Evolutionary conservation across 2,797 vertebrate genomes (phyloP).

Genomic region (Chromobotia macracanthus): DNA sequence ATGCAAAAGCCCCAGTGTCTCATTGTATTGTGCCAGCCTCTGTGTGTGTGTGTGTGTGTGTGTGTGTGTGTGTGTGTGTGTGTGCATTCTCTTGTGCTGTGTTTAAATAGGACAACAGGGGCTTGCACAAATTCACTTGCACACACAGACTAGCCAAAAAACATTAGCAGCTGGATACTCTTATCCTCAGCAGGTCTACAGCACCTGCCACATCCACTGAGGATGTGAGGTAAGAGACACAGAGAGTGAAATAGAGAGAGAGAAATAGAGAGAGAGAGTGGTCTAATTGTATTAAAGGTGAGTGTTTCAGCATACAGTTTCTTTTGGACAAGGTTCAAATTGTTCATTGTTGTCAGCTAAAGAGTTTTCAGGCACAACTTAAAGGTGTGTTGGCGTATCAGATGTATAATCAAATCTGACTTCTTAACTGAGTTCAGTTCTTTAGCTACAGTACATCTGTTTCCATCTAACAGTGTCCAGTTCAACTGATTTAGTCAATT

Average conservation of each 20-base stretch:
- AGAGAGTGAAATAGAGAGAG: conserved; percentile 1
- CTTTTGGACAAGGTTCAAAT: conserved; percentile 20
- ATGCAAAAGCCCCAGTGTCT: conserved; percentile 52
- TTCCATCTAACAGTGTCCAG: not conserved
- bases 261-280: not conserved
- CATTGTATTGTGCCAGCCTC: conserved; percentile 31
- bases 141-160: conserved; percentile 56
- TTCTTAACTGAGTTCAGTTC: not conserved
- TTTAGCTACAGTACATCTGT: conserved; percentile 3
- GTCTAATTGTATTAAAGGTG: conserved; percentile 47
- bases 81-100: conserved; percentile 41
- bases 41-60: conserved; percentile 38
- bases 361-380: not conserved
- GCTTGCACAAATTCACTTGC: conserved; percentile 39
- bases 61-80: conserved; percentile 30
- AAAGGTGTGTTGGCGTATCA: not conserved
- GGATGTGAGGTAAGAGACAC: not conserved
- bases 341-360: conserved; percentile 30
- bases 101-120: conserved; percentile 60
- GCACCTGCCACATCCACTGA: conserved; percentile 47
- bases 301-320: conserved; percentile 2
- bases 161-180: conserved; percentile 69
- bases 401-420: conserved; percentile 1
- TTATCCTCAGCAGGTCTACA: conserved; percentile 52
- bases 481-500: not conserved